Evolutionary conservation across 2,113 vertebrate genomes (phyloP).

Genomic region (Upupa epops): DNA sequence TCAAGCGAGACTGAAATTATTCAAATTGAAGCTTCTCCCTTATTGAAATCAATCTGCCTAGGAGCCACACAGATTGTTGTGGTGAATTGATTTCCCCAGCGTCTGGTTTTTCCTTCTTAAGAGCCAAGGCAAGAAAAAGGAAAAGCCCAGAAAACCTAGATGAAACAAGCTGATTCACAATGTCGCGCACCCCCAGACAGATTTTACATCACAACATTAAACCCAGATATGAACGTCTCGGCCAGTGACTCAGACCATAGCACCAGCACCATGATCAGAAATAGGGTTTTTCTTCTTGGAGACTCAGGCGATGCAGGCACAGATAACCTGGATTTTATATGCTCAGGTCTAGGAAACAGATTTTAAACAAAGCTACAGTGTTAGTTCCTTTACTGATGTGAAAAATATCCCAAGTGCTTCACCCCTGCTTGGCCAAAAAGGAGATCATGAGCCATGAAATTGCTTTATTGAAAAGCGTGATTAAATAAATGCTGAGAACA

Average conservation of each 20-base stretch:
- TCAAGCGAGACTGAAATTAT: constrained; percentile 49
- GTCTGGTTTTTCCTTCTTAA: neutral
- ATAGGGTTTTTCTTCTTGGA: neutral
- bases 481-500: neutral
- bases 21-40: constrained; percentile 29
- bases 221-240: neutral
- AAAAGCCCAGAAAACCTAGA: constrained; percentile 4
- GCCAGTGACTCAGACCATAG: neutral
- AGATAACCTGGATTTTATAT: neutral
- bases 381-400: neutral
- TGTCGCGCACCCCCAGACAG: neutral
- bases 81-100: constrained; percentile 41
- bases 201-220: neutral
- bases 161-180: constrained; percentile 8
- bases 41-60: constrained; percentile 56
- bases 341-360: rapidly evolving
- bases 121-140: neutral
- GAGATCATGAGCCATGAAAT: neutral
- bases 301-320: neutral
- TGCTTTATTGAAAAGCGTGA: neutral
- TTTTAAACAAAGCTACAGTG: neutral
- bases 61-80: constrained; percentile 35
- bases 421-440: neutral
- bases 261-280: neutral
- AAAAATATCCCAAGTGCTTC: neutral